Evolutionary conservation across 2,797 vertebrate genomes (phyloP).

Genomic region (Natrix natrix): DNA sequence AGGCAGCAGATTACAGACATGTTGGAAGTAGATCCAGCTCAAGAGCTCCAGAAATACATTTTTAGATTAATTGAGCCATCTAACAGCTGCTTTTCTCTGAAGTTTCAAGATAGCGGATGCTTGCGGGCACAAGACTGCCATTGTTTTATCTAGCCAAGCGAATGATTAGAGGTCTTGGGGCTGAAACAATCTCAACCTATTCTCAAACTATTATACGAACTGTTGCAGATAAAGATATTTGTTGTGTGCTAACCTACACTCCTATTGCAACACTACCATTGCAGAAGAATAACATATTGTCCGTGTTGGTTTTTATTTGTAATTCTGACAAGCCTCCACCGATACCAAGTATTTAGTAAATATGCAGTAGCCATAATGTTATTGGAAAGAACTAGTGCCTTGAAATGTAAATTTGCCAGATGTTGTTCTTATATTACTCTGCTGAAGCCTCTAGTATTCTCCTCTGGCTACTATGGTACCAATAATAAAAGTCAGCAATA

Average conservation of each 20-base stretch:
- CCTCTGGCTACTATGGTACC: neutral
- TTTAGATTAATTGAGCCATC: neutral
- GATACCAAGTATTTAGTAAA: constrained; percentile 52
- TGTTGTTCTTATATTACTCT: constrained; percentile 29
- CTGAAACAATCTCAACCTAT: neutral
- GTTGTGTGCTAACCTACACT: neutral
- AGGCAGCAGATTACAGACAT: neutral
- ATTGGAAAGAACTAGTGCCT: constrained; percentile 50
- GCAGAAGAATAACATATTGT: constrained; percentile 41
- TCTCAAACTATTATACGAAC: neutral
- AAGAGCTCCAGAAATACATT: neutral
- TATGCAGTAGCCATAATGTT: constrained; percentile 30
- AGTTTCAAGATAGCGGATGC: neutral
- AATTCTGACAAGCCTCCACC: constrained; percentile 48
- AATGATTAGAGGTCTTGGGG: neutral
- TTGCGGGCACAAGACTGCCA: neutral
- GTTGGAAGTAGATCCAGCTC: neutral
- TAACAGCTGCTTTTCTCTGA: neutral
- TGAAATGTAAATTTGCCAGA: constrained; percentile 57
- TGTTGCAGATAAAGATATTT: neutral
- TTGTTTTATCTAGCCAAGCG: neutral
- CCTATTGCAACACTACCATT: neutral
- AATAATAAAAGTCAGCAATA: constrained; percentile 40
- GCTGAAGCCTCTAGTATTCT: constrained; percentile 18
- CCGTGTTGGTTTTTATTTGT: constrained; percentile 36